Evolutionary conservation across 35 echinoderm and acorn worm genomes (phyloP).

Genomic region (Ptychodera flava): DNA sequence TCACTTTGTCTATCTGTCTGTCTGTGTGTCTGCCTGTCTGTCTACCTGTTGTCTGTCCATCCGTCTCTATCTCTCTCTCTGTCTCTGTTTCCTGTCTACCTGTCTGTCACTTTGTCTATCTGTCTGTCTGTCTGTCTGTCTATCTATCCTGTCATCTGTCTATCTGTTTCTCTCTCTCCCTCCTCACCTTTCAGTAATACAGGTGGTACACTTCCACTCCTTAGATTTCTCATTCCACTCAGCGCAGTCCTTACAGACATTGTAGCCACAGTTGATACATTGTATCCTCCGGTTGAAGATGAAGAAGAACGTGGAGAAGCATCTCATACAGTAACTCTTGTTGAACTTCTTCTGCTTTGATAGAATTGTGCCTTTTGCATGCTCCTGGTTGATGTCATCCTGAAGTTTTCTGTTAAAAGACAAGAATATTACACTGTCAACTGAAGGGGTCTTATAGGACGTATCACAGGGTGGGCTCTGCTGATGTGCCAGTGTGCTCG

Average conservation of each 20-base stretch:
- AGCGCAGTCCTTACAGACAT: constrained; percentile 52
- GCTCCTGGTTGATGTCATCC: constrained; percentile 70
- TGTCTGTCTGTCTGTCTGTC: constrained; percentile 11
- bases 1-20: too few relatives aligned
- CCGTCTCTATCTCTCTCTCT: too few relatives aligned
- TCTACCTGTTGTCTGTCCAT: too few relatives aligned
- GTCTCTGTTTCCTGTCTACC: too few relatives aligned
- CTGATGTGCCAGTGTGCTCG: too few relatives aligned
- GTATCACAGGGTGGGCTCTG: background rate
- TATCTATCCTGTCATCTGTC: background rate
- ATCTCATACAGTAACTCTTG: constrained; percentile 90
- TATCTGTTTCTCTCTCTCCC: background rate
- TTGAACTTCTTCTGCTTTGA: constrained; percentile 91
- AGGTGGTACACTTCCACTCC: constrained; percentile 37
- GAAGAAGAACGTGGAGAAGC: constrained; percentile 83
- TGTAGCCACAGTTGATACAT: constrained; percentile 41
- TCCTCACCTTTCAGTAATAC: constrained; percentile 58
- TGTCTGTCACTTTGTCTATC: too few relatives aligned
- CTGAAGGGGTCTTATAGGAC: too few relatives aligned
- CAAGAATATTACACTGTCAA: background rate
- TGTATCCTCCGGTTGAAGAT: constrained; percentile 78
- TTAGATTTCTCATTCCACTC: constrained; percentile 19
- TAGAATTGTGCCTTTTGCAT: constrained; percentile 79
- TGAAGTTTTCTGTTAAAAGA: constrained; percentile 56
- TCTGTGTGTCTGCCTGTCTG: too few relatives aligned